Evolutionary conservation across 2,797 vertebrate genomes (phyloP), one percentile per base, ranked within the genome.

Genomic region (Malacoctenus gilli): DNA sequence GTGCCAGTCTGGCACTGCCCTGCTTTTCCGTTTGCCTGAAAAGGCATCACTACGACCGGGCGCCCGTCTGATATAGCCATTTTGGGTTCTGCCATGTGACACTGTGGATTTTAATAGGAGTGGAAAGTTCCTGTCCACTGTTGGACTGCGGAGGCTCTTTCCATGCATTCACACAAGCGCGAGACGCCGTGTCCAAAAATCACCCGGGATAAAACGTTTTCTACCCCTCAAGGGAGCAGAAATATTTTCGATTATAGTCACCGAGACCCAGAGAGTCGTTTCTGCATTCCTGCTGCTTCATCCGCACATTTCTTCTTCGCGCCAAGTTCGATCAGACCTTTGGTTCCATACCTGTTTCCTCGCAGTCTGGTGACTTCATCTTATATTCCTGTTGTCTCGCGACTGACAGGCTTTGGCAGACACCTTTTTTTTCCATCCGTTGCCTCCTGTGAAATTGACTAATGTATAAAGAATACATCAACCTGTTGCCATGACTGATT

Each of bases 51-150:
- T 72, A 54, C 56, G 59, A 80, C 73, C 51, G 82, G 67, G 53
- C 78, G 34, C 61, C 50, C 37, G 49, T 89, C 87, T 90, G 87
- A 89, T 89, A 83, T 89, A 78, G 81, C 79, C 83, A 89, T 89
- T 88, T 80, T 82, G 78, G 79, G 74, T 72, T 80, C 63, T 79
- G 72, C 75, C 83, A 85, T 83, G 86, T 87, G 85, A 84, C 72
- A 68, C 61, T 71, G 79, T 65, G 82, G 67, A 82, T 84, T 85
- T 89, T 85, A 88, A 85, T 82, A 82, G 79, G 68, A 72, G 68
- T 66, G 88, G 89, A 90, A 90, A 89, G 81, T 89, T 85, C 75
- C 78, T 77, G 72, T 87, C 72, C 72, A 43, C 59, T 59, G 46
- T 44, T 36, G 54, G 69, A 48, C 81, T 81, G 82, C 65, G 67